Percentiles rank a stretch among this genome's conserved stretches.
Evolutionary conservation across 2,888 invertebrate genomes (phyloP).

Genomic region (Abscondita cerata): DNA sequence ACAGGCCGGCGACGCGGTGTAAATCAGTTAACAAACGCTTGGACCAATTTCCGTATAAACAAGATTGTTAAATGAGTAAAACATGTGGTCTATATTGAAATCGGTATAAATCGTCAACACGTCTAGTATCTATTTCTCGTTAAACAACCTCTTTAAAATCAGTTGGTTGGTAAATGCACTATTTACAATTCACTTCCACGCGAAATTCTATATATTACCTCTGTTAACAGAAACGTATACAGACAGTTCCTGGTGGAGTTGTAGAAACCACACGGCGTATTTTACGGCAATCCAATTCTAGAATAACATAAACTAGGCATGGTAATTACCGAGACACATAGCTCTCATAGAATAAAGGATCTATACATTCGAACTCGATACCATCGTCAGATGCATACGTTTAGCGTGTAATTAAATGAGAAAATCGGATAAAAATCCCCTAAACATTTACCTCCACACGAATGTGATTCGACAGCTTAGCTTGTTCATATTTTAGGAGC

Average conservation of each 20-base stretch:
- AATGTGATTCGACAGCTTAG: constrained; percentile 33
- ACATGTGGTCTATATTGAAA: neutral
- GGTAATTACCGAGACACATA: constrained; percentile 58
- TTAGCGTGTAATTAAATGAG: constrained; percentile 36
- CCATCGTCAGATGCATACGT: constrained; percentile 32
- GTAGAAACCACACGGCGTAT: constrained; percentile 58
- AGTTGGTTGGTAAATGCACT: constrained; percentile 17
- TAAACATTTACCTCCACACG: constrained; percentile 25
- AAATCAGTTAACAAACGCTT: neutral
- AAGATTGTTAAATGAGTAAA: no score
- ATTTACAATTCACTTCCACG: constrained; percentile 24
- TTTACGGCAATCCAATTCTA: constrained; percentile 60
- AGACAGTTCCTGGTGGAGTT: constrained; percentile 57
- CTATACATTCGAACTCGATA: constrained; percentile 31
- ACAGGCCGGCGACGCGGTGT: no score
- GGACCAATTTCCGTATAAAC: no score
- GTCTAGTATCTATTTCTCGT: constrained; percentile 13
- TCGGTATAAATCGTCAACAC: neutral
- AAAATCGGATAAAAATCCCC: constrained; percentile 33
- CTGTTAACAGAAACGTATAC: constrained; percentile 54
- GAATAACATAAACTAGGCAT: constrained; percentile 58
- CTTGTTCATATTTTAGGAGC: constrained; percentile 45
- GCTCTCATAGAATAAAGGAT: constrained; percentile 44
- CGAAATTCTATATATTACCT: constrained; percentile 52
- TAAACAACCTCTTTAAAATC: constrained; percentile 26